Percentiles rank a stretch among this genome's conserved stretches.
These are phyloP conservation scores for Heliconius erato DNA, from an alignment of 2,888 invertebrate genomes.

Conservation along the genomic window DNA sequence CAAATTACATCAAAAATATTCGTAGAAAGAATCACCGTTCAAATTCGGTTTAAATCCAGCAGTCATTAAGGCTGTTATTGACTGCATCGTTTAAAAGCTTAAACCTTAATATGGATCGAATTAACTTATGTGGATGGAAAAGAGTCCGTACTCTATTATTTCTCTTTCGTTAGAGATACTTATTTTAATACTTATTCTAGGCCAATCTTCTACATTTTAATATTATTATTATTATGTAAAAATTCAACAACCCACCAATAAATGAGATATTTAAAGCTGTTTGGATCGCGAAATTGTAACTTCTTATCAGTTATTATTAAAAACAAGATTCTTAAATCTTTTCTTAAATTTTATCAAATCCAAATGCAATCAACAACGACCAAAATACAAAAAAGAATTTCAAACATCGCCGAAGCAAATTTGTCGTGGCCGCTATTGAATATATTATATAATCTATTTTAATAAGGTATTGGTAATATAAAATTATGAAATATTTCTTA, in stretches of 20 bases:
- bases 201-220: background rate
- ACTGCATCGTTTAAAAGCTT: conserved; percentile 39
- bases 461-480: background rate
- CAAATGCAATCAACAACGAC: conserved; percentile 36
- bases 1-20: background rate
- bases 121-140: conserved; percentile 20
- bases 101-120: conserved; percentile 11
- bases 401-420: conserved; percentile 15
- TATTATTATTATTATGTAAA: background rate
- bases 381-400: conserved; percentile 10
- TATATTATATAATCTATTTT: background rate
- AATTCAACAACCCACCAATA: background rate
- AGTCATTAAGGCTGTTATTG: conserved; percentile 50
- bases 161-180: background rate
- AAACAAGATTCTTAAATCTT: background rate
- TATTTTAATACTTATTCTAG: conserved; percentile 8
- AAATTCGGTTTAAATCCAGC: conserved; percentile 73
- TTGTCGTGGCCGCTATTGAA: conserved; percentile 3
- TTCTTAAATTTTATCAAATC: background rate
- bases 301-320: background rate
- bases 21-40: background rate
- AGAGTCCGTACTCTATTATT: background rate
- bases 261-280: background rate
- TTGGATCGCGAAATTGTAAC: background rate
- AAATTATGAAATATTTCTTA: background rate